Conservation (phyloP, 1,140 invertebrate genomes). For the Tenebrio molitor region DNA sequence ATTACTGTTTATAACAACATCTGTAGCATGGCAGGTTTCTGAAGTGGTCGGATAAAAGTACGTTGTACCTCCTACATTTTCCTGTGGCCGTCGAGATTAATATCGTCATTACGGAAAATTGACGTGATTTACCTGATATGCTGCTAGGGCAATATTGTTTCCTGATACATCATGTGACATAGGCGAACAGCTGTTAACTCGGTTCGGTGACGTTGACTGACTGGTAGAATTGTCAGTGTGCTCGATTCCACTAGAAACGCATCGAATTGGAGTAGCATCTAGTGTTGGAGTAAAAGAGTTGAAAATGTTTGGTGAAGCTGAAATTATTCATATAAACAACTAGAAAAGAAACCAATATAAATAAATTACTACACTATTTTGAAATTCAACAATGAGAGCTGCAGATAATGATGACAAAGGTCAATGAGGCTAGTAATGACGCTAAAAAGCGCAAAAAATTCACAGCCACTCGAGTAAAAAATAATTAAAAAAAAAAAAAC, state of each 20-base stretch:
- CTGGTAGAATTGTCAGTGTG: conserved; percentile 62
- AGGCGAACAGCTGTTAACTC: conserved; percentile 60
- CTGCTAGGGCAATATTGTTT: conserved; percentile 68
- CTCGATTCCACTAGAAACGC: conserved; percentile 52
- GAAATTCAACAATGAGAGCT: no score
- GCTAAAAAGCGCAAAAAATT: conserved; percentile 54
- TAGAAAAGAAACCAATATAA: background rate
- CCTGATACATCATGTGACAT: conserved; percentile 62
- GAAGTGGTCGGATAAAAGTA: conserved; percentile 85
- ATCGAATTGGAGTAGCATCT: conserved; percentile 47
- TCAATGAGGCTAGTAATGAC: background rate
- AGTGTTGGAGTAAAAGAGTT: conserved; percentile 57
- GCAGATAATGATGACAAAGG: conserved; percentile 2
- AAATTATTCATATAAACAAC: conserved; percentile 24
- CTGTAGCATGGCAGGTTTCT: conserved; percentile 49
- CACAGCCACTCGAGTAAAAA: no score
- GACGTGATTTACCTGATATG: conserved; percentile 67
- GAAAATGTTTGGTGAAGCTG: conserved; percentile 62
- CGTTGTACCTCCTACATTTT: conserved; percentile 94
- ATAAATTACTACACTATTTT: background rate
- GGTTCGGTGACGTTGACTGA: conserved; percentile 31
- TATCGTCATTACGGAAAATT: background rate
- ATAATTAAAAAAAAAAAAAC: no score
- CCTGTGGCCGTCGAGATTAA: conserved; percentile 70
- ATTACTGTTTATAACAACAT: conserved; percentile 50